Evolutionary conservation across 2,888 invertebrate species (phyloP).

Genomic region (Leptopilina drosophilae): DNA sequence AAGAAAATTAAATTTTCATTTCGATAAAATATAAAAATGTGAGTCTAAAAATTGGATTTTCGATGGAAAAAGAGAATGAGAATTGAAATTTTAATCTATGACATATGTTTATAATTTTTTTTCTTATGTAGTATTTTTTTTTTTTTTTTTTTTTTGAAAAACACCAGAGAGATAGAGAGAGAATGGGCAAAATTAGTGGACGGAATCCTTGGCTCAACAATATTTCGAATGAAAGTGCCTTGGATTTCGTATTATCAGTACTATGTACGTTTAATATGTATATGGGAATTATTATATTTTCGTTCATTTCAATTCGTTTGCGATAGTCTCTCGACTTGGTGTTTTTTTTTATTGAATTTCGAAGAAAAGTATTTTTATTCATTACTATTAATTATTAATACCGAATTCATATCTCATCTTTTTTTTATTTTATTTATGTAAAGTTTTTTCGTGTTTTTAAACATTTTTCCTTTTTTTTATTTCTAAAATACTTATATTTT

Average conservation of each 20-base stretch:
- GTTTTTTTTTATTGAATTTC: too few relatives aligned
- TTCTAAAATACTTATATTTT: too few relatives aligned
- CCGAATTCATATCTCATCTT: too few relatives aligned
- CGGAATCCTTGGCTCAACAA: constrained; percentile 34
- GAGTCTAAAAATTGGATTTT: constrained; percentile 7
- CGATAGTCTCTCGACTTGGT: too few relatives aligned
- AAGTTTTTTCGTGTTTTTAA: too few relatives aligned
- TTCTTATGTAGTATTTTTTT: not conserved
- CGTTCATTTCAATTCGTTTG: too few relatives aligned
- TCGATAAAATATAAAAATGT: not conserved
- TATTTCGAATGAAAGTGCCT: constrained; percentile 32
- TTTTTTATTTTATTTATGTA: too few relatives aligned
- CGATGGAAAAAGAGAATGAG: not conserved
- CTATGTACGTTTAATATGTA: constrained; percentile 33
- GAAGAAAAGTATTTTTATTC: too few relatives aligned
- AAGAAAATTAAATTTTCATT: not conserved
- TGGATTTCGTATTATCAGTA: constrained; percentile 35
- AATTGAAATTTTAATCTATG: not conserved
- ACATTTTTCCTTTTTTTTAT: too few relatives aligned
- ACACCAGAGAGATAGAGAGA: not conserved
- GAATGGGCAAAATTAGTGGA: constrained; percentile 23
- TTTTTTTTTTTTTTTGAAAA: not conserved
- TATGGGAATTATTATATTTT: not conserved
- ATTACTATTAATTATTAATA: too few relatives aligned
- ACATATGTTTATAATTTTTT: not conserved